Conservation (phyloP, 2,888 invertebrate species). For the Brachycybe producta region DNA sequence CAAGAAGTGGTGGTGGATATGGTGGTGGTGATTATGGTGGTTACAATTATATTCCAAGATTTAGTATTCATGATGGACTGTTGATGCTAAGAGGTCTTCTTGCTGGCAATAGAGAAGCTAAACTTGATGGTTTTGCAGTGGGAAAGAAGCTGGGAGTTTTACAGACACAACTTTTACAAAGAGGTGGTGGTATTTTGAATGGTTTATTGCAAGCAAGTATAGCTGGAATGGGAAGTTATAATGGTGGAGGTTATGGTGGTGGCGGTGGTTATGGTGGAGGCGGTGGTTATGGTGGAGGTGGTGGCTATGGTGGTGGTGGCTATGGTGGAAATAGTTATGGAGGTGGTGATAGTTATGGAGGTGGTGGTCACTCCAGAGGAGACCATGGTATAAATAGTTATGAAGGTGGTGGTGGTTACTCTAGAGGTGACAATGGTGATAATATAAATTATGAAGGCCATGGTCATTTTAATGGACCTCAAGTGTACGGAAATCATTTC, state of each 20-base stretch:
- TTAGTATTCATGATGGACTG: constrained; percentile 12
- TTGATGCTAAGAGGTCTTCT: constrained; percentile 8
- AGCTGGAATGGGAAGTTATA: background rate
- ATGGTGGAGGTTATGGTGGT: constrained; percentile 4
- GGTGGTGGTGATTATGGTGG: background rate
- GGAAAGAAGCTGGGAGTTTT: constrained; percentile 9
- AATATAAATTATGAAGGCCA: background rate
- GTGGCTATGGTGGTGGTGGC: constrained; percentile 1
- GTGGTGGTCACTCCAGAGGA: background rate
- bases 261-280: constrained; percentile 4
- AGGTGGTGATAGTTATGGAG: constrained; percentile 4
- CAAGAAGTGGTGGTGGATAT: constrained; percentile 1
- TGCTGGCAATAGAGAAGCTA: constrained; percentile 1
- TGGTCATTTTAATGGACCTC: background rate
- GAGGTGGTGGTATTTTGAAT: background rate
- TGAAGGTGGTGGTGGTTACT: background rate
- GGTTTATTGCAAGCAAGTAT: background rate
- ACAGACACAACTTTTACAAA: background rate
- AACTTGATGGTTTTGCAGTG: constrained; percentile 3
- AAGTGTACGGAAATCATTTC: background rate
- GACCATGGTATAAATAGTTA: background rate
- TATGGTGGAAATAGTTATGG: background rate
- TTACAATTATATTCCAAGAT: constrained; percentile 6
- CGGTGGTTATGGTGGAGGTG: constrained; percentile 1
- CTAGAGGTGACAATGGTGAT: background rate